phyloP scores from a whole-genome alignment of 2,888 invertebrate genomes.

The Drosophila limbata region DNA sequence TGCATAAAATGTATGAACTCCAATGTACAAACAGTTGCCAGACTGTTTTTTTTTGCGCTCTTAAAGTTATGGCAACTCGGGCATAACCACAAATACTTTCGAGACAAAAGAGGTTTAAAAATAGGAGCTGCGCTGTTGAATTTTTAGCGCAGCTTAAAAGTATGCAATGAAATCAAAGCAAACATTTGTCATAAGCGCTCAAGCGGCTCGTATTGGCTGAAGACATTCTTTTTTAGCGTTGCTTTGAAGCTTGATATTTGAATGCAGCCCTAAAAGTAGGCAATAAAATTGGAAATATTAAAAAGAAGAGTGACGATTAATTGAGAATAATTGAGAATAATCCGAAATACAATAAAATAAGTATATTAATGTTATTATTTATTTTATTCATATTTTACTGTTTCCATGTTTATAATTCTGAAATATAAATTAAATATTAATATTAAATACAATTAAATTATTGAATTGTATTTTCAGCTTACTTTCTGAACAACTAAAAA shows the following conservation, averaged over 20 bases:
- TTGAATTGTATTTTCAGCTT: neutral
- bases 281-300: neutral
- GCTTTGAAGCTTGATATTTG: neutral
- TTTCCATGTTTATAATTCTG: too few relatives aligned
- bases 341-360: neutral
- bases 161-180: slow-evolving; percentile 13
- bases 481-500: neutral
- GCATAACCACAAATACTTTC: slow-evolving; percentile 1
- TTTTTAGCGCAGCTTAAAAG: slow-evolving; percentile 8
- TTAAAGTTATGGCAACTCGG: slow-evolving; percentile 4
- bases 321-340: neutral
- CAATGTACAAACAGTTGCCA: slow-evolving; percentile 29
- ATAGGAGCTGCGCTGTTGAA: slow-evolving; percentile 4
- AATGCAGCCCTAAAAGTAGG: slow-evolving; percentile 2
- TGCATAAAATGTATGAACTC: slow-evolving; percentile 47
- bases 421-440: too few relatives aligned
- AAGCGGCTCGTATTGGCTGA: neutral
- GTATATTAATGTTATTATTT: neutral
- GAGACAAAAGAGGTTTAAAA: neutral
- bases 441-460: too few relatives aligned
- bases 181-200: neutral
- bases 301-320: neutral
- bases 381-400: neutral
- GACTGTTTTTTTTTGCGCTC: slow-evolving; percentile 1
- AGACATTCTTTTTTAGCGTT: neutral